Conservation (phyloP, 2,113 vertebrate genomes). For the Actinemys pallida region DNA sequence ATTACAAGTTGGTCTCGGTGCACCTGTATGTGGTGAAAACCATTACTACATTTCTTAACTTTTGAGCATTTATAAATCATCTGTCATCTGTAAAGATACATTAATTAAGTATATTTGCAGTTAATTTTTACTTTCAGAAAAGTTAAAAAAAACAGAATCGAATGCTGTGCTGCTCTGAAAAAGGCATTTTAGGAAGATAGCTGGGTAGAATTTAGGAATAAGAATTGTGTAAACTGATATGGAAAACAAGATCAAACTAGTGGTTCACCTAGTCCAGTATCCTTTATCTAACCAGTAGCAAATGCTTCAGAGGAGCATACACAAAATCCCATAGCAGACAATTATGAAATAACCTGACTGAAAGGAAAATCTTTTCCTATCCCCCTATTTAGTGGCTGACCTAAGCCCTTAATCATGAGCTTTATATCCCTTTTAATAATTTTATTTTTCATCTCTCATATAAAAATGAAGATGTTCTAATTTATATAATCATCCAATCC, state of each 20-base stretch:
- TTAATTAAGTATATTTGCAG: neutral
- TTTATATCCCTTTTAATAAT: neutral
- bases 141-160: neutral
- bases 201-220: neutral
- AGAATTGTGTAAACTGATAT: neutral
- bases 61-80: constrained; percentile 12
- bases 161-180: neutral
- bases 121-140: neutral
- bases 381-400: neutral
- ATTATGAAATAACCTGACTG: neutral
- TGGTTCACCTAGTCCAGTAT: neutral
- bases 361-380: neutral
- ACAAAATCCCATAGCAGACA: neutral
- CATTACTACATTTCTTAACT: neutral
- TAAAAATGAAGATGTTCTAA: neutral
- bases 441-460: neutral
- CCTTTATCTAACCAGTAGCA: neutral
- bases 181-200: neutral
- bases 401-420: neutral
- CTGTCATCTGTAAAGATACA: neutral
- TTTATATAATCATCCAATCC: neutral
- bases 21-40: neutral
- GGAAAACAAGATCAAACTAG: neutral
- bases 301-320: neutral
- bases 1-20: neutral